A percentile compares a stretch with the other conserved stretches of the same genome.
phyloP scores from a whole-genome alignment of 2,888 invertebrate species.

The Dryadula phaetusa region DNA sequence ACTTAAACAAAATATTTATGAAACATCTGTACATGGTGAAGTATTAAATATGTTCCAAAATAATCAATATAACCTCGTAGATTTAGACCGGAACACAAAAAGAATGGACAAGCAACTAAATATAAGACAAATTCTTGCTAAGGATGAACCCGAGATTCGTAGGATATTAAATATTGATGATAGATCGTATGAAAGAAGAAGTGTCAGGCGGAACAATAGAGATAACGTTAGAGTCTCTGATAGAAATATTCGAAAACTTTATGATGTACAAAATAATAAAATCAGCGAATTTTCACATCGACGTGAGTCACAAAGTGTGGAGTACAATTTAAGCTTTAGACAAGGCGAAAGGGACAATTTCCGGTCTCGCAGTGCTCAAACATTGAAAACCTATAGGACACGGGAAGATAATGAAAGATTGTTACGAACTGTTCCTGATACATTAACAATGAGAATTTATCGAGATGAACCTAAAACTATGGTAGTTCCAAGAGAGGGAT shows the following conservation, averaged over 20 bases:
- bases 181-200: background rate
- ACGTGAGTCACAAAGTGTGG: background rate
- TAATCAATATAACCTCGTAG: background rate
- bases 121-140: background rate
- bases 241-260: background rate
- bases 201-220: background rate
- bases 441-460: constrained; percentile 4
- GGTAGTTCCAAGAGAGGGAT: background rate
- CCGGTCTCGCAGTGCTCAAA: background rate
- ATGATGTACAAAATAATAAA: background rate
- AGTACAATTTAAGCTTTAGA: background rate
- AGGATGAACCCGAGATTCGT: background rate
- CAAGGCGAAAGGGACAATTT: background rate
- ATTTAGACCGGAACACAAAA: background rate
- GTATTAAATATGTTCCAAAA: constrained; percentile 3
- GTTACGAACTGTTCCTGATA: background rate
- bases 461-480: background rate
- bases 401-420: background rate
- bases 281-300: background rate
- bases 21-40: background rate
- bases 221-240: background rate
- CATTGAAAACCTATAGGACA: background rate
- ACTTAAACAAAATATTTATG: background rate
- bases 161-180: background rate
- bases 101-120: background rate